Percentiles rank a stretch among this genome's conserved stretches.
Conservation (phyloP, 1,140 invertebrate genomes). For the Ceratitis capitata region DNA sequence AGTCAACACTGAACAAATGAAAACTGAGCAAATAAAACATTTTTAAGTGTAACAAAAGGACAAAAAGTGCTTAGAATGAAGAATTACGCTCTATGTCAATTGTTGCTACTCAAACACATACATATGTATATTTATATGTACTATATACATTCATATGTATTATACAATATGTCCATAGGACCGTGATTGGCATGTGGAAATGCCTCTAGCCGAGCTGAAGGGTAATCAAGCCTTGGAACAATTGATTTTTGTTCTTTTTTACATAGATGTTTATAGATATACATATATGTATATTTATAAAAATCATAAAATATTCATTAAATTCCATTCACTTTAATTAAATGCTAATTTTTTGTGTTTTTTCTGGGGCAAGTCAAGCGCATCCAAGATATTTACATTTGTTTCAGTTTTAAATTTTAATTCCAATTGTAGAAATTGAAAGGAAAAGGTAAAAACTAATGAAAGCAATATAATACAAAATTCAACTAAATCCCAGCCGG, state of each 20-base stretch:
- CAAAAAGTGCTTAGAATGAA: not conserved
- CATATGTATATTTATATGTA: too few relatives aligned
- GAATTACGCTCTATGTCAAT: too few relatives aligned
- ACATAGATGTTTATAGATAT: too few relatives aligned
- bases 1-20: not conserved
- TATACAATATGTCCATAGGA: too few relatives aligned
- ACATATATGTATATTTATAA: too few relatives aligned
- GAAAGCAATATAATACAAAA: not conserved
- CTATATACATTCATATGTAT: too few relatives aligned
- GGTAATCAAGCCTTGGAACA: too few relatives aligned
- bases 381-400: not conserved
- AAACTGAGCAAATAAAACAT: not conserved
- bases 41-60: not conserved
- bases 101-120: too few relatives aligned
- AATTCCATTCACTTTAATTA: not conserved
- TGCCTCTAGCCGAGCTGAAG: too few relatives aligned
- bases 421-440: not conserved
- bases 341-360: not conserved
- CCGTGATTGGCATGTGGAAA: too few relatives aligned
- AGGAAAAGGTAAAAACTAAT: not conserved
- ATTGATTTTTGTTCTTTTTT: too few relatives aligned
- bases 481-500: too few relatives aligned
- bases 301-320: not conserved
- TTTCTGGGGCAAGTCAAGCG: not conserved
- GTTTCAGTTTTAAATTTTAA: not conserved